A percentile compares a stretch with the other conserved stretches of the same genome.
Evolutionary conservation across 1,140 invertebrate genomes (phyloP).

Genomic region (Bombus waltoni): DNA sequence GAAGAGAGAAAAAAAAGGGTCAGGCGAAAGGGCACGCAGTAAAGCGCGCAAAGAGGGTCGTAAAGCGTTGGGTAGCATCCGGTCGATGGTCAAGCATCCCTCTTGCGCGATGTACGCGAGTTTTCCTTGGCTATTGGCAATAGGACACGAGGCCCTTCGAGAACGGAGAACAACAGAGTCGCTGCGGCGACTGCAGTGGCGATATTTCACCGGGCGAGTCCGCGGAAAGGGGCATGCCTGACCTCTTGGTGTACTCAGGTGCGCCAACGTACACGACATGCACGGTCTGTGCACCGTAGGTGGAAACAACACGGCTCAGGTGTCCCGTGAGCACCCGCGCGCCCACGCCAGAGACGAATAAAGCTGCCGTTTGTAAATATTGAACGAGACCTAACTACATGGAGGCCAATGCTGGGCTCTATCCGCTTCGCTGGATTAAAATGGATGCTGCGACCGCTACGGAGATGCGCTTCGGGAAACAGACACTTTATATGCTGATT

Average conservation of each 20-base stretch:
- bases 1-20: background rate
- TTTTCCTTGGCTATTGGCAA: conserved; percentile 6
- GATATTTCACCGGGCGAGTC: conserved; percentile 62
- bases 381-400: conserved; percentile 21
- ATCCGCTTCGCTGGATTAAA: background rate
- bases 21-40: conserved; percentile 38
- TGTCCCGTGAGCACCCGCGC: background rate
- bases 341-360: background rate
- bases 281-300: background rate
- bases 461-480: too few relatives aligned
- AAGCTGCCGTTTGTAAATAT: conserved; percentile 33
- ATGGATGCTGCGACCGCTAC: background rate
- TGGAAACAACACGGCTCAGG: background rate
- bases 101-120: background rate
- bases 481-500: background rate
- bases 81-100: conserved; percentile 29
- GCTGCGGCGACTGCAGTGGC: conserved; percentile 67
- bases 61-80: conserved; percentile 49
- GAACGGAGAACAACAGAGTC: conserved; percentile 27
- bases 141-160: background rate
- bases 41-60: conserved; percentile 50
- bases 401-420: background rate
- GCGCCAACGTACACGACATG: conserved; percentile 9
- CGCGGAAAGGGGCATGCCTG: conserved; percentile 39
- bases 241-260: conserved; percentile 50